Percentiles rank a stretch among this genome's conserved stretches.
Evolutionary conservation across 2,113 vertebrate species (phyloP).

Genomic region (Noctilio leporinus): DNA sequence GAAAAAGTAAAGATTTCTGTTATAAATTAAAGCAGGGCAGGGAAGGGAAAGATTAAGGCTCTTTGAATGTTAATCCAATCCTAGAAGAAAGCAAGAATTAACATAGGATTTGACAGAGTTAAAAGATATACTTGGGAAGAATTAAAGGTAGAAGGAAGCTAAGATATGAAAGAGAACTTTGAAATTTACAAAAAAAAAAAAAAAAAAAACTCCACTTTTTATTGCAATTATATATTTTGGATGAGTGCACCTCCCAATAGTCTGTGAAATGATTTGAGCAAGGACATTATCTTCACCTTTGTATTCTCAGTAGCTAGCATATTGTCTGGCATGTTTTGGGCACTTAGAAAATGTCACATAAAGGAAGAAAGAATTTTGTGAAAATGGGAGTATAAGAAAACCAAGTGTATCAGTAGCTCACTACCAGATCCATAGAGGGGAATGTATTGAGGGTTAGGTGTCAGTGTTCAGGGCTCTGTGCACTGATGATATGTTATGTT

Average conservation of each 20-base stretch:
- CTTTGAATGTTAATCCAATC: slow-evolving; percentile 17
- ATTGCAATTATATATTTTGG: not conserved
- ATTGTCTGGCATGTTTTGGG: not conserved
- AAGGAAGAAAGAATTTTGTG: not conserved
- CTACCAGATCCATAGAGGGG: not conserved
- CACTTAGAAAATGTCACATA: not conserved
- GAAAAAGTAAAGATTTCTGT: not conserved
- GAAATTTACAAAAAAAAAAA: slow-evolving; percentile 29
- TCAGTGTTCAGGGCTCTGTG: not conserved
- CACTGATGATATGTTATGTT: not conserved
- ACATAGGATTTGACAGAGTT: not conserved
- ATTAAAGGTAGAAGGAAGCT: slow-evolving; percentile 6
- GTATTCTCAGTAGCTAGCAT: not conserved
- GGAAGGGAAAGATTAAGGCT: not conserved
- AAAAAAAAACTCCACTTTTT: slow-evolving; percentile 8
- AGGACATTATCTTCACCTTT: not conserved
- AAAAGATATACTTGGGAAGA: slow-evolving; percentile 13
- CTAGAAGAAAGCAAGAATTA: slow-evolving; percentile 38
- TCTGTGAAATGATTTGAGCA: not conserved
- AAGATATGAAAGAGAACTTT: slow-evolving; percentile 21
- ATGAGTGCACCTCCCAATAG: not conserved
- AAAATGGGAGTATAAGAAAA: not conserved
- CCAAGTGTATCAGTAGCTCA: not conserved
- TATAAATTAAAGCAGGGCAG: not conserved
- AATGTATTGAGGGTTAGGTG: not conserved